phyloP scores from a whole-genome alignment of 2,797 vertebrate genomes.

The Catostomus latipinnis region DNA sequence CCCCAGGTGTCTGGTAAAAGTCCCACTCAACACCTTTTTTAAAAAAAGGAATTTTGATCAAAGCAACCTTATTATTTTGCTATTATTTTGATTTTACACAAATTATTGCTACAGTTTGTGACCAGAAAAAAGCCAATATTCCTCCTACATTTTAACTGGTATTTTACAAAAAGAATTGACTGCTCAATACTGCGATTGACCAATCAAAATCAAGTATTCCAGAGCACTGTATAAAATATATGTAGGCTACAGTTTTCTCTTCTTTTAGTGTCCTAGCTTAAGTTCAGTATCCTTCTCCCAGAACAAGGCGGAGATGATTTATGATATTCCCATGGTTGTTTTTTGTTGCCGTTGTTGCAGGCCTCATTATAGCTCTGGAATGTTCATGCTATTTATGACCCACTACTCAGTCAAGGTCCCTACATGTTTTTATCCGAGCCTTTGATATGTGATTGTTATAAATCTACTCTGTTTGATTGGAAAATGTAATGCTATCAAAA shows the following conservation, averaged over 20 bases:
- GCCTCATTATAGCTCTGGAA: constrained; percentile 41
- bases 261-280: not conserved
- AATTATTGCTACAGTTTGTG: no score
- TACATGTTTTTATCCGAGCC: not conserved
- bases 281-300: not conserved
- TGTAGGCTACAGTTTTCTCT: not conserved
- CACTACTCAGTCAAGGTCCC: not conserved
- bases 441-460: constrained; percentile 18
- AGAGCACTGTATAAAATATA: not conserved
- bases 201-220: no score
- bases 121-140: no score
- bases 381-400: constrained; percentile 39
- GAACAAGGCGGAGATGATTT: constrained; percentile 26
- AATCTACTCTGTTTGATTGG: not conserved
- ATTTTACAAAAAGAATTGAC: no score
- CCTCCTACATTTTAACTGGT: no score
- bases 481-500: not conserved
- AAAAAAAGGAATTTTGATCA: no score
- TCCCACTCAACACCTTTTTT: no score
- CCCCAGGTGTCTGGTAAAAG: no score
- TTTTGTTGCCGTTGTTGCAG: constrained; percentile 9
- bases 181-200: no score
- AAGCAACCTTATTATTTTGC: no score
- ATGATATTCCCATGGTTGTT: constrained; percentile 32
- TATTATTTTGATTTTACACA: no score